Evolutionary conservation across 2,888 invertebrate genomes (phyloP), one percentile per base, ranked within the genome.

Genomic region (Papilio protenor): DNA sequence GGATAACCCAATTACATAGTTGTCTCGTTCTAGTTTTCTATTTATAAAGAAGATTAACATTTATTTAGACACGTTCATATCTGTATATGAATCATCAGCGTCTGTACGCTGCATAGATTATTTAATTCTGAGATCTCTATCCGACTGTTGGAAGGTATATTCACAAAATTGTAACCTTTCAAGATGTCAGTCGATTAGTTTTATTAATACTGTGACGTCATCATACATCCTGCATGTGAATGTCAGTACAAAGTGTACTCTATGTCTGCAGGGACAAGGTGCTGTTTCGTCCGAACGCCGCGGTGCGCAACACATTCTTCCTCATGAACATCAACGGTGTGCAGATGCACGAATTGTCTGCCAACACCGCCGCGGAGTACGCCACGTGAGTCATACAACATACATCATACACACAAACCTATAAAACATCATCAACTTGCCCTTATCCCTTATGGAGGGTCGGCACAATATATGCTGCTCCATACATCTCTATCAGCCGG

Each of bases 281-380:
- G 3, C 86, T 95, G 83, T 95, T 95, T 80, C 90, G 95, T 0
- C 91, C 93, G 64, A 95, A 95, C 88, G 95, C 94, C 4, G 94
- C 95, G 5, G 92, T 92, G 0, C 90, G 92, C 79, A 92, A 94
- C 85, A 92, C 95, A 0, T 95, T 95, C 88, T 94, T 95, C 90
- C 87, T 95, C 21, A 94, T 95, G 91, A 94, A 94, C 87, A 94
- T 94, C 85, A 94, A 94, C 83, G 91, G 92, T 0, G 89, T 92
- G 0, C 94, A 94, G 81, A 95, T 95, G 94, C 94, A 95, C 83
- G 95, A 95, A 77, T 87, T 95, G 0, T 92, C 93, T 0, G 91
- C 94, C 47, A 90, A 89, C 84, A 89, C 92, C 1, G 84, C 88
- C 45, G 85, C 90, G 0, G 95, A 95, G 78, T 95, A 94, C 77